Evolutionary conservation across 2,888 invertebrate species (phyloP).

Genomic region (Nasonovia ribisnigri): DNA sequence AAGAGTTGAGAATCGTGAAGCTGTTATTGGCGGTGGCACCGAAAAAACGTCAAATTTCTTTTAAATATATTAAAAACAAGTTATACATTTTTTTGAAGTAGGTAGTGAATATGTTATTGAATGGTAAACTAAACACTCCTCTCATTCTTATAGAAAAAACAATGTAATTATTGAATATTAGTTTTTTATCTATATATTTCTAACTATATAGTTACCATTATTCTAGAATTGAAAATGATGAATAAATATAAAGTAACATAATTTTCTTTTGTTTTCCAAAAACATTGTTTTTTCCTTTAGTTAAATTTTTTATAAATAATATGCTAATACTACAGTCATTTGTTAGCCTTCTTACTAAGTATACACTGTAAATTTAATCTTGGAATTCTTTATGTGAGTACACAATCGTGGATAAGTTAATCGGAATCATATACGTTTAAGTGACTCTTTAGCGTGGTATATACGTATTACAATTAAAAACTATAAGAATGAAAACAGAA

Average conservation of each 20-base stretch:
- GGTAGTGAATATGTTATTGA: not conserved
- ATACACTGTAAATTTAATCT: not conserved
- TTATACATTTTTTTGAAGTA: constrained; percentile 1
- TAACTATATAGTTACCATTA: not conserved
- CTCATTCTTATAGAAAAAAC: not conserved
- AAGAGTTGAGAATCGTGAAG: not conserved
- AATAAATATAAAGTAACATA: not conserved
- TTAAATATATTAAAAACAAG: not conserved
- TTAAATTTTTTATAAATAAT: too few species aligned
- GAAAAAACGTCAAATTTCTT: not conserved
- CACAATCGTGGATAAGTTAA: not conserved
- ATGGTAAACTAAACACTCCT: not conserved
- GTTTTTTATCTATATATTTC: not conserved
- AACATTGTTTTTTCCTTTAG: too few species aligned
- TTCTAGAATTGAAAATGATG: too few species aligned
- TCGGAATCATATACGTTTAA: not conserved
- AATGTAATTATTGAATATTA: not conserved
- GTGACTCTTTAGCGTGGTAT: not conserved
- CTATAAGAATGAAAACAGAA: not conserved
- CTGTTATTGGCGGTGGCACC: not conserved
- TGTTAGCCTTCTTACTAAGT: not conserved
- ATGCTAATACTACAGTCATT: not conserved
- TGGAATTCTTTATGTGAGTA: not conserved
- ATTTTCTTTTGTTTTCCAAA: not conserved
- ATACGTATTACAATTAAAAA: too few species aligned